A percentile compares a stretch with the other conserved stretches of the same genome.
These are phyloP conservation scores for Drosophila neotestacea DNA, from an alignment of 2,888 invertebrate genomes.

Conservation along the genomic window DNA sequence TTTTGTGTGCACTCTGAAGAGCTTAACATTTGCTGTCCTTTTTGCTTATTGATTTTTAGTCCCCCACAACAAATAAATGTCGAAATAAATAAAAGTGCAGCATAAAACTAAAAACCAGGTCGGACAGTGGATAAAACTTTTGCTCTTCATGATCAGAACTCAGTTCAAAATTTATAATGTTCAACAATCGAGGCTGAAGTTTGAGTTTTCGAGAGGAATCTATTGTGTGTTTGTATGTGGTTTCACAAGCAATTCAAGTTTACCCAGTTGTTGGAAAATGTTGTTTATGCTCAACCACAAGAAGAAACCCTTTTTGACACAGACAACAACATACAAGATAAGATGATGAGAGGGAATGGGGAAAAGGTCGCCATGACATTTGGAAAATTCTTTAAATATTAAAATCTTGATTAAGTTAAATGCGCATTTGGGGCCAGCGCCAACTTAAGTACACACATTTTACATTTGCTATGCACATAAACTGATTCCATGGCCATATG, in stretches of 20 bases:
- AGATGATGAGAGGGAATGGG: slow-evolving; percentile 14
- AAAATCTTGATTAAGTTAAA: slow-evolving; percentile 84
- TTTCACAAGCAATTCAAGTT: slow-evolving; percentile 71
- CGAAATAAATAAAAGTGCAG: slow-evolving; percentile 71
- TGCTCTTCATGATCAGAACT: slow-evolving; percentile 16
- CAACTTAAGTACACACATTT: slow-evolving; percentile 64
- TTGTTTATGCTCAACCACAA: slow-evolving; percentile 53
- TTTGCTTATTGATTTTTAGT: slow-evolving; percentile 53
- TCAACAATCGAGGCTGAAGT: slow-evolving; percentile 21
- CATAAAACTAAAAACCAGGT: slow-evolving; percentile 59
- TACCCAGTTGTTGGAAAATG: slow-evolving; percentile 64
- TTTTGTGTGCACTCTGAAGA: slow-evolving; percentile 45
- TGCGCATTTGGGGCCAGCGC: slow-evolving; percentile 74
- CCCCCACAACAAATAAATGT: slow-evolving; percentile 42
- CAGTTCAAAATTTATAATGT: slow-evolving; percentile 49
- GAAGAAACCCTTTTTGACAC: slow-evolving; percentile 52
- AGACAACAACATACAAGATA: slow-evolving; percentile 28
- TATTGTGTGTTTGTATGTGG: slow-evolving; percentile 55
- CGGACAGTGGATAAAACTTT: slow-evolving; percentile 41
- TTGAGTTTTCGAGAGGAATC: slow-evolving; percentile 16
- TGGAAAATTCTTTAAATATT: slow-evolving; percentile 81
- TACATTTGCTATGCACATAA: slow-evolving; percentile 58
- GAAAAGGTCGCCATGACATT: slow-evolving; percentile 37
- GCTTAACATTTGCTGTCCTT: slow-evolving; percentile 55
- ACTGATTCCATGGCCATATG: slow-evolving; percentile 60